These are phyloP conservation scores for Apis cerana DNA, from an alignment of 1,140 invertebrate genomes.

Conservation along the genomic window DNA sequence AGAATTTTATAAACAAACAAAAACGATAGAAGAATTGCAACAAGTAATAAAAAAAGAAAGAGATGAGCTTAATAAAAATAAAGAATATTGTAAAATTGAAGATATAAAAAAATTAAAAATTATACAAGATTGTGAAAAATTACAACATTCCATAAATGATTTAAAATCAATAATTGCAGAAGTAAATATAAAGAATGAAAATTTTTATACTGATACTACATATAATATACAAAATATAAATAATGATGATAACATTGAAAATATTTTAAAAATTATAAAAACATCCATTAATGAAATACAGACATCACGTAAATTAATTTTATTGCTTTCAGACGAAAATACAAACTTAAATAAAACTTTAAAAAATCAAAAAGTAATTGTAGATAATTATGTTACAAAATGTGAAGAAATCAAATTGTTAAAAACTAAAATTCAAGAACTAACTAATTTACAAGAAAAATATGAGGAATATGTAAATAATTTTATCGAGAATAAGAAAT, in stretches of 20 bases:
- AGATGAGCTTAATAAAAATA: constrained; percentile 25
- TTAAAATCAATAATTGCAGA: constrained; percentile 42
- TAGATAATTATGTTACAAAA: constrained; percentile 30
- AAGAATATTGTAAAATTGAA: constrained; percentile 22
- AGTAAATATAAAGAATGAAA: constrained; percentile 8
- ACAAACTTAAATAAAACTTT: constrained; percentile 52
- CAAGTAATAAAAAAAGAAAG: constrained; percentile 27
- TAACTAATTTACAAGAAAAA: constrained; percentile 56
- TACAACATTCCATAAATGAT: constrained; percentile 42
- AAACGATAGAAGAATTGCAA: constrained; percentile 46
- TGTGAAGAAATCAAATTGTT: constrained; percentile 52
- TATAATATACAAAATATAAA: background rate
- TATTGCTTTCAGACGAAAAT: constrained; percentile 48
- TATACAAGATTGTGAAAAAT: constrained; percentile 48
- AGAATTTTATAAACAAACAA: constrained; percentile 31
- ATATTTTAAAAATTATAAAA: constrained; percentile 37
- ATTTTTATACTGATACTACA: background rate
- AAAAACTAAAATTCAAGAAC: constrained; percentile 40
- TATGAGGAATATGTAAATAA: constrained; percentile 54
- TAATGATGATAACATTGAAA: constrained; percentile 19
- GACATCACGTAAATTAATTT: constrained; percentile 43
- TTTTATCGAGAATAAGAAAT: constrained; percentile 63
- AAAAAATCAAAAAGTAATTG: constrained; percentile 44
- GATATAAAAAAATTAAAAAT: constrained; percentile 40
- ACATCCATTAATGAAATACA: constrained; percentile 37